phyloP scores from a whole-genome alignment of 2,113 vertebrate genomes.

The Trochalopteron elliotii region DNA sequence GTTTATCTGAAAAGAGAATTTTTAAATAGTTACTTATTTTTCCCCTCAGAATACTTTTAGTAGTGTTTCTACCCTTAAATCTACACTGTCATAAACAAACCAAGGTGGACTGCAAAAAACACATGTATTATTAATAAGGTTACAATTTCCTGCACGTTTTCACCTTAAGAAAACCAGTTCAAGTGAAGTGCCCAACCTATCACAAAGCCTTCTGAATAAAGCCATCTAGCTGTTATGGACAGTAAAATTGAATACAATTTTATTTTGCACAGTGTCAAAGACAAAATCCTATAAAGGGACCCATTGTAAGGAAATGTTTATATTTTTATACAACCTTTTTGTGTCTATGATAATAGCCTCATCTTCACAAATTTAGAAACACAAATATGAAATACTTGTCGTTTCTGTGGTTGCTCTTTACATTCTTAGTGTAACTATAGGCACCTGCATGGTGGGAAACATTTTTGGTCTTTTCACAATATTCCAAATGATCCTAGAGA shows the following conservation, averaged over 20 bases:
- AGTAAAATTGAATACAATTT: background rate
- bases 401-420: background rate
- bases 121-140: background rate
- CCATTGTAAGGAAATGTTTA: background rate
- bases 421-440: background rate
- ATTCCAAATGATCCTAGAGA: background rate
- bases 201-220: background rate
- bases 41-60: background rate
- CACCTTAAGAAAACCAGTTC: background rate
- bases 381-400: background rate
- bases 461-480: background rate
- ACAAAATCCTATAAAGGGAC: background rate
- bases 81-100: background rate
- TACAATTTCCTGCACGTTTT: background rate
- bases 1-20: background rate
- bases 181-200: background rate
- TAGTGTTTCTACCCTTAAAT: background rate
- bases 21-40: background rate
- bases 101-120: background rate
- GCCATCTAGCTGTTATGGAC: background rate
- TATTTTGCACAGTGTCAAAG: background rate
- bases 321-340: background rate
- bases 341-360: background rate
- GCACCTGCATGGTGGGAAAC: background rate
- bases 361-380: background rate